Evolutionary conservation across 2,888 invertebrate genomes (phyloP), one percentile per base, ranked within the genome.

Genomic region (Cordylochernes scorpioides): DNA sequence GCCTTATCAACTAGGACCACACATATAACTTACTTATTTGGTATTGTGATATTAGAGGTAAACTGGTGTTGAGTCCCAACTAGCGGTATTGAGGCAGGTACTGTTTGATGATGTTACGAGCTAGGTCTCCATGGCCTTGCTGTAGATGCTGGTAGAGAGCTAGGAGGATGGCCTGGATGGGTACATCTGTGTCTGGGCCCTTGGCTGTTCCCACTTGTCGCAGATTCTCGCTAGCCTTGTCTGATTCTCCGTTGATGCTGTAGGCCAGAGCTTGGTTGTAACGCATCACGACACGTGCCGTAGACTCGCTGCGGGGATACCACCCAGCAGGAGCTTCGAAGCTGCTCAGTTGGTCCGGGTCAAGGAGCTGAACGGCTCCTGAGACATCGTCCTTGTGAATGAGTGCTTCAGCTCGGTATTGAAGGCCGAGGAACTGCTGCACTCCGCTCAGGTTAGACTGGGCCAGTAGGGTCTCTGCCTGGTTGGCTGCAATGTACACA

Each of bases 321-420:
- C 25, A 25, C 7, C 13, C 25, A n/a, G n/a, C n/a, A n/a, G n/a
- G n/a, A n/a, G n/a, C n/a, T n/a, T n/a, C n/a, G n/a, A n/a, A n/a
- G n/a, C n/a, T n/a, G n/a, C n/a, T 46, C 12, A 51, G 42, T 12
- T 41, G 25, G 7, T 52, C 50, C 3, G 49, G 49, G 32, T 78
- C 73, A 28, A 88, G 58, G 53, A 77, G 70, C 32, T 72, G 67
- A 8, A 78, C 62, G 2, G 84, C 84, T 51, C 84, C 80, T 1
- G 65, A 58, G 39, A 78, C 67, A 53, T 68, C 65, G 48, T 84
- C 75, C 48, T 77, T 56, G 44, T 71, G 64, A 29, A 84, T 68
- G 8, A 78, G 57, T 15, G 80, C 71, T 55, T 88, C 84, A 0
- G 80, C 80, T 28, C 74, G 71, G 52, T 88, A 88, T 44, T 86